These are phyloP conservation scores for Coelopa pilipes DNA, from an alignment of 2,888 invertebrate species.

Conservation along the genomic window DNA sequence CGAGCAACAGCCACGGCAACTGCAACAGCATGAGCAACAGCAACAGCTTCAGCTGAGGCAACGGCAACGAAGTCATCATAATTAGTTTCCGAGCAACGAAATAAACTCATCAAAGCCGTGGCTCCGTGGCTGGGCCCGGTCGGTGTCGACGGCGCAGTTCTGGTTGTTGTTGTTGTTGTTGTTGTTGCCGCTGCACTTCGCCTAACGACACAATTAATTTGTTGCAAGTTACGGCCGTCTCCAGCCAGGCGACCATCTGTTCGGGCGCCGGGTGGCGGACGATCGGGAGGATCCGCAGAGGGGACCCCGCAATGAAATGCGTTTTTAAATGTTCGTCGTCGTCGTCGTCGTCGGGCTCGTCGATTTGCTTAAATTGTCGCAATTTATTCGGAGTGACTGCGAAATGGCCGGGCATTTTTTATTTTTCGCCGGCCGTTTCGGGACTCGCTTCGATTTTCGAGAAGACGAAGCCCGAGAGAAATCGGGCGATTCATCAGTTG, in stretches of 20 bases:
- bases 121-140: no score
- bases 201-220: conserved; percentile 37
- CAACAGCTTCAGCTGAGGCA: conserved; percentile 35
- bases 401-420: conserved; percentile 28
- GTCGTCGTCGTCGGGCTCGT: conserved; percentile 19
- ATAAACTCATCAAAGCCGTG: conserved; percentile 39
- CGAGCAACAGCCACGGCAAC: conserved; percentile 26
- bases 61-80: conserved; percentile 35
- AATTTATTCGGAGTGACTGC: conserved; percentile 32
- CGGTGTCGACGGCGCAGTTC: no score
- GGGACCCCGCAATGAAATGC: conserved; percentile 27
- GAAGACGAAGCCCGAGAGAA: no score
- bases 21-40: conserved; percentile 34
- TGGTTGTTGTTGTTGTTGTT: no score
- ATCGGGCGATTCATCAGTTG: no score
- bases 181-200: conserved; percentile 24
- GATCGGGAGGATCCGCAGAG: background rate
- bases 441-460: background rate
- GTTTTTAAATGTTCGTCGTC: conserved; percentile 25
- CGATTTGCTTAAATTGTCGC: conserved; percentile 28
- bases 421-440: background rate
- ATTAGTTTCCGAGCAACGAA: conserved; percentile 41
- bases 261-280: background rate
- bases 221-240: conserved; percentile 1
- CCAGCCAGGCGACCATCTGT: background rate